Evolutionary conservation across 2,113 vertebrate genomes (phyloP).

Genomic region (Chloroceryle aenea): DNA sequence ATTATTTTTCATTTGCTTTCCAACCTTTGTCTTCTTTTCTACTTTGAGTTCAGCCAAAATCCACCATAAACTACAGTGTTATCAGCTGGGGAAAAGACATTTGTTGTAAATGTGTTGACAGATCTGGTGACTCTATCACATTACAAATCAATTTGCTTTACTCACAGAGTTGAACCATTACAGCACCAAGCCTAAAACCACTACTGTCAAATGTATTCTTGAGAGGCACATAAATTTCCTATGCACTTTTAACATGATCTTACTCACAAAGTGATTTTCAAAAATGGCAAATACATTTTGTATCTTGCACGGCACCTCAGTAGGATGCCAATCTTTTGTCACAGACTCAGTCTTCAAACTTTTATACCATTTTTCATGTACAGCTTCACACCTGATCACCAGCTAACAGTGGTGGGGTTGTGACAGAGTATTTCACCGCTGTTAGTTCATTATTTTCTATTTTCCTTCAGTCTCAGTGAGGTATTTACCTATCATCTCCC

Average conservation of each 20-base stretch:
- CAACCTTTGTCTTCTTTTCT: background rate
- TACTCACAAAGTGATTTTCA: background rate
- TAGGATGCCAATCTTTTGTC: background rate
- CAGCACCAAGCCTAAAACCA: background rate
- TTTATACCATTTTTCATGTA: background rate
- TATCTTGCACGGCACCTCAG: background rate
- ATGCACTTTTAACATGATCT: background rate
- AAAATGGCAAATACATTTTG: background rate
- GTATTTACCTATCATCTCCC: background rate
- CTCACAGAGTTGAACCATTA: background rate
- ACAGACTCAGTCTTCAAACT: background rate
- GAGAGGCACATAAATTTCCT: background rate
- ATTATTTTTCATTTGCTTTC: background rate
- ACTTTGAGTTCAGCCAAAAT: constrained; percentile 48
- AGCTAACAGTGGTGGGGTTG: background rate
- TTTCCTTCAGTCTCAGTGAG: background rate
- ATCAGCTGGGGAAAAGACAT: background rate
- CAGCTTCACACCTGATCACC: background rate
- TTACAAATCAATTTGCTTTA: constrained; percentile 15
- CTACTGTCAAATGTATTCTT: background rate
- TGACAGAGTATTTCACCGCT: background rate
- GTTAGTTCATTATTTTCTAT: background rate
- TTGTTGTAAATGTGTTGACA: background rate
- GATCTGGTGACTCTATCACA: background rate
- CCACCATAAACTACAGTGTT: background rate